Conservation (phyloP, 2,888 invertebrate species). For the Meteorus colon region DNA sequence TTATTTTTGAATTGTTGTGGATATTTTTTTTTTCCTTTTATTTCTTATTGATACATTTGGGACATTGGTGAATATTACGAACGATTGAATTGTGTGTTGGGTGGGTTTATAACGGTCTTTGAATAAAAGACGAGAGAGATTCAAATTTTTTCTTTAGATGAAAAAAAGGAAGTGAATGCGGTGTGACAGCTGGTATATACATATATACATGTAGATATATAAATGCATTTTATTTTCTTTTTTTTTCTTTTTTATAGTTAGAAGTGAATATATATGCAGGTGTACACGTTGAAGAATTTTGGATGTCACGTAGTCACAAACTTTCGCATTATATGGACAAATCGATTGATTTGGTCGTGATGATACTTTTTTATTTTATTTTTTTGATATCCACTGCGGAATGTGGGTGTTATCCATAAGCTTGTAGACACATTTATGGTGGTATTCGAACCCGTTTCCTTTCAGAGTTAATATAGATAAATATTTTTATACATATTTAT, state of each 20-base stretch:
- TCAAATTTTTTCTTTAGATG: not conserved
- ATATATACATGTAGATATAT: not conserved
- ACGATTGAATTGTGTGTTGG: too few species aligned
- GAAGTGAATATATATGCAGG: slow-evolving; percentile 6
- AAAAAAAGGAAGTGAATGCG: slow-evolving; percentile 8
- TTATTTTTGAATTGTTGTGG: too few species aligned
- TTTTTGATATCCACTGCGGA: not conserved
- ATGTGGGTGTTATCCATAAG: slow-evolving; percentile 42
- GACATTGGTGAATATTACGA: too few species aligned
- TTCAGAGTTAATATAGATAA: not conserved
- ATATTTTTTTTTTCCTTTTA: too few species aligned
- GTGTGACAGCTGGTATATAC: slow-evolving; percentile 1
- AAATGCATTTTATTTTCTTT: too few species aligned
- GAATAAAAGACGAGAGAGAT: not conserved
- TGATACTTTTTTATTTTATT: slow-evolving; percentile 9
- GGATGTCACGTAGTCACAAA: slow-evolving; percentile 35
- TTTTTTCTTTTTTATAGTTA: not conserved
- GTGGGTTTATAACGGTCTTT: too few species aligned
- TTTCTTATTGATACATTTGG: too few species aligned
- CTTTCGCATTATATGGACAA: slow-evolving; percentile 48
- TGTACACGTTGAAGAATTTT: slow-evolving; percentile 24
- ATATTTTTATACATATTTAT: too few species aligned
- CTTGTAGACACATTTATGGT: slow-evolving; percentile 11
- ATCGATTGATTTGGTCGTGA: slow-evolving; percentile 7
- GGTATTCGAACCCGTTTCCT: slow-evolving; percentile 32